Evolutionary conservation across 2,797 vertebrate genomes (phyloP).

Genomic region (Sebastes variabilis): DNA sequence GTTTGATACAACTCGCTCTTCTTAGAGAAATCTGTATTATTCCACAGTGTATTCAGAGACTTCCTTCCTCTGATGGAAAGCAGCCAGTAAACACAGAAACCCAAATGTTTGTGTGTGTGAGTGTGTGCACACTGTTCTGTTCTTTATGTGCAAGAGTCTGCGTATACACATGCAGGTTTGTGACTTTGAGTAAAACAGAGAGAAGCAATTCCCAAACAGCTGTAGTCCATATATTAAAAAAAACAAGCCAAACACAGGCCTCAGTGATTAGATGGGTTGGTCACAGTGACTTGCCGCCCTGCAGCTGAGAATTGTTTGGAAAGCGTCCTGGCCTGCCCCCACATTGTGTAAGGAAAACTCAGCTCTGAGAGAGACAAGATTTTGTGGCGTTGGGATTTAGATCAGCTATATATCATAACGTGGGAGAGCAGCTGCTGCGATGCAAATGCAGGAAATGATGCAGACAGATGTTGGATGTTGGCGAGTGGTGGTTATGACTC

Average conservation of each 20-base stretch:
- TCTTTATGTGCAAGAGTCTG: not conserved
- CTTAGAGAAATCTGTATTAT: constrained; percentile 31
- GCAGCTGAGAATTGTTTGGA: constrained; percentile 7
- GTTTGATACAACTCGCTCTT: not conserved
- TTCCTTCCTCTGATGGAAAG: constrained; percentile 75
- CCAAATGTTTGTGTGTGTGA: constrained; percentile 6
- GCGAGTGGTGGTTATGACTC: constrained; percentile 27
- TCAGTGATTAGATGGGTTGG: constrained; percentile 15
- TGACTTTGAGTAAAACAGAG: constrained; percentile 8
- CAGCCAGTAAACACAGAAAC: constrained; percentile 71
- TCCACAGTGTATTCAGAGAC: constrained; percentile 58
- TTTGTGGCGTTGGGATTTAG: not conserved
- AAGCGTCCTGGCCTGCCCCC: not conserved
- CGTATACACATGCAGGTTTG: not conserved
- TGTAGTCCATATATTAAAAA: constrained; percentile 42
- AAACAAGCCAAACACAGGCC: constrained; percentile 17
- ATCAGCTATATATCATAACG: not conserved
- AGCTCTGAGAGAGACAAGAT: constrained; percentile 10
- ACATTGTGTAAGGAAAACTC: constrained; percentile 7
- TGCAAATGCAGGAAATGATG: not conserved
- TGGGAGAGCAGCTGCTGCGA: constrained; percentile 22
- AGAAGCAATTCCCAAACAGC: constrained; percentile 44
- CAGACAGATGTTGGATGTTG: not conserved
- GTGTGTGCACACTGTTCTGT: not conserved
- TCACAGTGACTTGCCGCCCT: constrained; percentile 13